Base-by-base conservation (phyloP, 2,797 vertebrate genomes). In the Ibycter americanus region DNA sequence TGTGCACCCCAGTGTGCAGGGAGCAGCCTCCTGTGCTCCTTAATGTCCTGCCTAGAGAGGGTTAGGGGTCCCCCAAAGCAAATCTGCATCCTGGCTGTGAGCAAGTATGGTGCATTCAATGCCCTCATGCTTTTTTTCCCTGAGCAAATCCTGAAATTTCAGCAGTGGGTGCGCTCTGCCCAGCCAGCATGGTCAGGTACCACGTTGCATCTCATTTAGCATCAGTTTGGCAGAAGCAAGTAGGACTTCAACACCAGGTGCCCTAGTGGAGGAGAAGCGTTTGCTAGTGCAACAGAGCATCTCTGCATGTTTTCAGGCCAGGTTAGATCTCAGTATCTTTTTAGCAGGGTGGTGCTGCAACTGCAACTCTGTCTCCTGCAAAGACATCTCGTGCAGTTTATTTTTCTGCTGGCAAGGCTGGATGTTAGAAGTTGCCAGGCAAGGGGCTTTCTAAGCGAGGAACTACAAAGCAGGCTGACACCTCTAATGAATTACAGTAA, bases 391-490 rank as follows among this genome's bases (percentile, higher is more conserved):
- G 0, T 4, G 42, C 26, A 2, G 83, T 88, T 88, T 76, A 7
- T 88, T 94, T 91, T 86, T 8, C 79, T 63, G 73, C 77, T 62
- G 92, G 90, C 65, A 4, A 17, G 19, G 79, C 65, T 85, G 82
- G 76, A 8, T 32, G 65, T 82, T 87, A 44, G 85, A 54, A 58
- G 72, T 55, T 84, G 95, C 91, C 87, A 65, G 83, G 91, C 83
- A 11, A 90, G n/a, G 61, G 83, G 61, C 42, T 82, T 73, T 70
- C 13, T 3, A 1, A 79, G 76, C 1, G 0, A 42, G 65, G 54
- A 83, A 96, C 94, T 96, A 96, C 97, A 97, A 93, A 97, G 96
- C 58, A 44, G 81, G 84, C 88, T 95, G 96, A 97, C 96, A 94
- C 83, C 81, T 91, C 95, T 97, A 97, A 97, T 93, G 91, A 96